Base-by-base conservation (phyloP, 2,113 vertebrate genomes). In the Stercorarius parasiticus region DNA sequence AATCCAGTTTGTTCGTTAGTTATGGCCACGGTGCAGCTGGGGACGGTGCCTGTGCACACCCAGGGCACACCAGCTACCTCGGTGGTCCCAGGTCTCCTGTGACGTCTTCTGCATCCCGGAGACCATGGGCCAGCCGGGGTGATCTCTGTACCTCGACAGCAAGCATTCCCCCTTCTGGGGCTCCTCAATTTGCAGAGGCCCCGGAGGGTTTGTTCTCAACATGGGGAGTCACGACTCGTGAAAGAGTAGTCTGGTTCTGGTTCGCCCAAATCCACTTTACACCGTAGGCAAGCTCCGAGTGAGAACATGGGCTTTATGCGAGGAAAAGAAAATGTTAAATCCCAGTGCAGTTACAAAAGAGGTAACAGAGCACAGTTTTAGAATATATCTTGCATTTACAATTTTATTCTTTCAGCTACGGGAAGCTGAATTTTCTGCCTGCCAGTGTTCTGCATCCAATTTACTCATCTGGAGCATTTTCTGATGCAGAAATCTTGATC, bases 71-170 rank as follows among this genome's bases (percentile, higher is more conserved):
- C 0, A 0, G 11, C 29, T 40, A 67, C 40, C 40, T 49, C 0
- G 2, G 17, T 27, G n/a, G 40, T 16, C 45, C 10, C 7, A 5
- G 11, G 12, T 56, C 17, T 42, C 25, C 79, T 6, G 0, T 4
- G 36, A 13, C 0, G 0, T 32, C 21, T 32, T 52, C 20, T 59
- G 43, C 3, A 1, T 5, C n/a, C 47, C 40, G 0, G 10, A 49
- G 49, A 13, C 55, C 15, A 18, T 2, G 13, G 49, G 18, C 53
- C 36, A 53, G 20, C 69, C 43, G 0, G 2, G 36, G 71, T 26
- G 11, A 10, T 26, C 42, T 71, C 70, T 45, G 45, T n/a, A 12
- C 49, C 32, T 18, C n/a, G 42, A 22, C 36, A 56, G 47, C 13
- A n/a, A 32, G 23, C 10, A 2, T 21, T 30, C 40, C 18, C 30